phyloP scores from a whole-genome alignment of 2,888 invertebrate species.

The Agrochola litura region DNA sequence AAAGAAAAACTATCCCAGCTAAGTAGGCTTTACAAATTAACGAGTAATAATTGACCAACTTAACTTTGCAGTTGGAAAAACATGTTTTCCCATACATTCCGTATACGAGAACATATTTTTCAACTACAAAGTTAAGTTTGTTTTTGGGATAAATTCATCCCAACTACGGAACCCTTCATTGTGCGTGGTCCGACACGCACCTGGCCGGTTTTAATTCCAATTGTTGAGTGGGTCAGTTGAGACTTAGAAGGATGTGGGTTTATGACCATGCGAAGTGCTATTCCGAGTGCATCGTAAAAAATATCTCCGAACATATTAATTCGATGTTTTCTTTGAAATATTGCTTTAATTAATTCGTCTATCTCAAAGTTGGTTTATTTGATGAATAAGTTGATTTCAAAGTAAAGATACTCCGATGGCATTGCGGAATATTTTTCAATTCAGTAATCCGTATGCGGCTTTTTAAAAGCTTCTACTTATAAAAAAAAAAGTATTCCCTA shows the following conservation, averaged over 20 bases:
- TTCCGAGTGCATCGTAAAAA: conserved; percentile 15
- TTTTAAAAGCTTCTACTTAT: background rate
- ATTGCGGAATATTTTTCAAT: background rate
- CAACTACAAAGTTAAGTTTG: no score
- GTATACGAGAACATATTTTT: no score
- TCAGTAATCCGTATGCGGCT: background rate
- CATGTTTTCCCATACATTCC: no score
- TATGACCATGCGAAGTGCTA: conserved; percentile 29
- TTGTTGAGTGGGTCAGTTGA: conserved; percentile 33
- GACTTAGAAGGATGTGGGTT: conserved; percentile 30
- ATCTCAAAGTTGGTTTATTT: background rate
- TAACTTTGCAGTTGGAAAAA: no score
- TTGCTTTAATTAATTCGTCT: background rate
- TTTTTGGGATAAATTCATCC: no score
- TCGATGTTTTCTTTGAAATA: background rate
- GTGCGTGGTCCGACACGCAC: no score
- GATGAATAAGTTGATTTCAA: background rate
- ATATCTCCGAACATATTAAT: background rate
- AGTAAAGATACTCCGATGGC: background rate
- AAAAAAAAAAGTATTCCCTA: background rate
- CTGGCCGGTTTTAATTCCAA: no score
- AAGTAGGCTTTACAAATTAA: no score
- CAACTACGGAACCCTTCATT: no score
- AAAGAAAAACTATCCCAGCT: no score
- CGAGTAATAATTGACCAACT: no score